Percentiles rank a stretch among this genome's conserved stretches.
These are phyloP conservation scores for Passer montanus DNA, from an alignment of 2,113 vertebrate species.

Conservation along the genomic window DNA sequence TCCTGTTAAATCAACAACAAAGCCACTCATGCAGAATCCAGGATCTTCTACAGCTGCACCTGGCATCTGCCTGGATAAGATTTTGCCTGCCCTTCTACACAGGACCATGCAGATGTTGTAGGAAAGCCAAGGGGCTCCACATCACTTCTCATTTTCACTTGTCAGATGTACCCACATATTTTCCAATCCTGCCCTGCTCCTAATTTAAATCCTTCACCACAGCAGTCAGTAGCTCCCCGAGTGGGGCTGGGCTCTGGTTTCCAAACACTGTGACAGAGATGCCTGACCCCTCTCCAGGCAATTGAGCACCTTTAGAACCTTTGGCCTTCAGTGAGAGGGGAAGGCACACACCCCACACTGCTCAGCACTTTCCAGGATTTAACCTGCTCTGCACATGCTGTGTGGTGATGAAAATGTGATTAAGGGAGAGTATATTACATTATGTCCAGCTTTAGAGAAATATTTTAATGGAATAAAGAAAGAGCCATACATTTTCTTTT, in stretches of 20 bases:
- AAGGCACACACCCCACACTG: not conserved
- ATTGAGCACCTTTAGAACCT: not conserved
- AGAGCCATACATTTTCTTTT: not conserved
- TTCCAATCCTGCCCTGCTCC: not conserved
- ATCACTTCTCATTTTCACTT: not conserved
- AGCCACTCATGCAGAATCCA: not conserved
- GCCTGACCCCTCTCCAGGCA: not conserved
- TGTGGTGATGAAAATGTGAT: not conserved
- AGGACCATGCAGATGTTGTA: no score
- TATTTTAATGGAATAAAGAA: constrained; percentile 24
- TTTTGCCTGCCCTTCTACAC: not conserved
- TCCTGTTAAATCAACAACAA: not conserved
- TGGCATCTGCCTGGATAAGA: not conserved
- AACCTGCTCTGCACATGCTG: not conserved
- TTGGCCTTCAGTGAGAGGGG: not conserved
- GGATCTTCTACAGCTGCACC: not conserved
- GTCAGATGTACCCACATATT: not conserved
- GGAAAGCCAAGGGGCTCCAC: not conserved
- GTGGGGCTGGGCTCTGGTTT: not conserved
- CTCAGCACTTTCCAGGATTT: not conserved
- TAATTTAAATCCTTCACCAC: not conserved
- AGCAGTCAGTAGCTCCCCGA: not conserved
- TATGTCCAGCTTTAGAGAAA: constrained; percentile 18
- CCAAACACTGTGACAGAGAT: no score
- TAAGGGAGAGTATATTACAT: constrained; percentile 35